Conservation (phyloP, 1,140 invertebrate species). For the Hylaeus anthracinus region DNA sequence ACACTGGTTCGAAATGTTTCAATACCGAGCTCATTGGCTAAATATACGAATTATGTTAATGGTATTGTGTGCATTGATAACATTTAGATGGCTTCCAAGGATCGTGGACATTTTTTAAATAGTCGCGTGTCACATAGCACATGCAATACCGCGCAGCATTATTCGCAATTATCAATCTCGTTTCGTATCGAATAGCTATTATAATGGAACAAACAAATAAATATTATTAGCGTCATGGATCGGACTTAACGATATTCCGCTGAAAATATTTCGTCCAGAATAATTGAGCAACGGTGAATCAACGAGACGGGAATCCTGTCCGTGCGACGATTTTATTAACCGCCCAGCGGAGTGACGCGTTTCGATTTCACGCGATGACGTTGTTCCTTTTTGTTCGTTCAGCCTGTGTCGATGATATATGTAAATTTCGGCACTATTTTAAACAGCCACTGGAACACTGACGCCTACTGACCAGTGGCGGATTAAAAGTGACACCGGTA, state of each 20-base stretch:
- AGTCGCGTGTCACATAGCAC: not conserved
- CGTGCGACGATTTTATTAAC: slow-evolving; percentile 19
- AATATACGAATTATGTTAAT: too few species aligned
- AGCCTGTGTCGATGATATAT: not conserved
- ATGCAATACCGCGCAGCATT: too few species aligned
- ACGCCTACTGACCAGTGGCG: too few species aligned
- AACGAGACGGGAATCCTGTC: not conserved
- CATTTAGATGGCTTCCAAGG: too few species aligned
- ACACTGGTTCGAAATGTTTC: too few species aligned
- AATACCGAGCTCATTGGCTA: too few species aligned
- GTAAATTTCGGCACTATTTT: not conserved
- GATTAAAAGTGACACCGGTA: slow-evolving; percentile 12
- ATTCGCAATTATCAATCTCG: not conserved
- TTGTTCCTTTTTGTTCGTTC: not conserved
- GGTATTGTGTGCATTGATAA: too few species aligned
- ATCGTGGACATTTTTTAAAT: too few species aligned
- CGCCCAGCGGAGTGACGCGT: not conserved
- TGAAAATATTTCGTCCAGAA: not conserved
- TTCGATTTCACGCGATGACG: not conserved
- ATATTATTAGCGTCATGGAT: not conserved
- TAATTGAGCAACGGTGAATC: slow-evolving; percentile 3
- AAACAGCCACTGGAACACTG: not conserved
- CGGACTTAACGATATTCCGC: not conserved
- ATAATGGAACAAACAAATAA: not conserved
- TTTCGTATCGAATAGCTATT: not conserved